Base-by-base conservation (phyloP, 23 tunicate species). In the Ascidia mentula region DNA sequence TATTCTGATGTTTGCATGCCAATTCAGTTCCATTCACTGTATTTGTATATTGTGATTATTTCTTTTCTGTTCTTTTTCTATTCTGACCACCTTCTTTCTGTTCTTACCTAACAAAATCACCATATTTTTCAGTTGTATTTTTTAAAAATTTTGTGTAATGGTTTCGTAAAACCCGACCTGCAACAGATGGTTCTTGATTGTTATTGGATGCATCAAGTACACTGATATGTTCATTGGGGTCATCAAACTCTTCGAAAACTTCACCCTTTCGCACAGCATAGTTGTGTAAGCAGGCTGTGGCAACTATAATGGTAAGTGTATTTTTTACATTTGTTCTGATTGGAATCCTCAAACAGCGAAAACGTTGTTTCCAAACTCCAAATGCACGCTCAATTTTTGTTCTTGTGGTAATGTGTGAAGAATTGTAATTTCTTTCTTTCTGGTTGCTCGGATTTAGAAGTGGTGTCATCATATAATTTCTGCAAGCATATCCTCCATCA, bases 401-500 rank as follows among this genome's bases (percentile, higher is more conserved):
- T 69, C 88, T 42, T 37, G 88, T 82, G 22, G 37, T 38, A 75
- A 77, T 82, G 30, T 82, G 94, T 24, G 80, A 34, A 0, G 72
- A 9, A 72, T 89, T 89, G 65, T 82, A 89, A 32, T 59, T 38
- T 39, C 36, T 28, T 60, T 89, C 69, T 34, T 65, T 45, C 13
- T 35, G 31, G 35, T 31, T 37, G 9, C 24, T 30, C 0, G 94
- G 94, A 45, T 38, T 77, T 4, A 73, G 40, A 9, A 77, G 34
- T 18, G 88, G 94, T 28, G 94, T 89, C 94, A 89, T 82, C 38
- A 89, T 30, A 46, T 89, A 89, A 0, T 30, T n/a, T 39, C 61
- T 72, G 36, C 87, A 83, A 5, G 84, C 80, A 72, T 83, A 89
- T 30, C 94, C 87, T 36, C 40, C 30, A 74, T 83, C 94, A 20